Evolutionary conservation across 2,113 vertebrate genomes (phyloP), one percentile per base, ranked within the genome.

Genomic region (Osmerus eperlanus): DNA sequence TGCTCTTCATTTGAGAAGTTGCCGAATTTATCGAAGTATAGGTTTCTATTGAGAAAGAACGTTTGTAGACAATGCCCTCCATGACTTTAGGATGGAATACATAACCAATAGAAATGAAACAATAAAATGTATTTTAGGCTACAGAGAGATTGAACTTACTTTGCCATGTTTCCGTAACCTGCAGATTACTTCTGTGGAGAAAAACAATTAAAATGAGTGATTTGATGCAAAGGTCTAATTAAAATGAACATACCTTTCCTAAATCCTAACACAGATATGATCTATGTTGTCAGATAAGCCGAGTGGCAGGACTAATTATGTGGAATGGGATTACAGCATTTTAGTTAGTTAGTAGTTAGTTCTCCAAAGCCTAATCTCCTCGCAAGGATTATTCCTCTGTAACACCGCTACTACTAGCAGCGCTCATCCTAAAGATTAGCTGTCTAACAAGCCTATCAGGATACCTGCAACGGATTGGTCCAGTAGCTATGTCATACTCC

Each of bases 311-410:
- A 77, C 70, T 84, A 89, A 90, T 88, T 85, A 78, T 8, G 16
- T 59, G 15, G 2, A 67, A 86, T 81, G 41, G 83, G 89, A 90
- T 91, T 89, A 90, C 0, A 51, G 53, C 60, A 67, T 68, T 77
- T 58, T 60, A 74, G 60, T 77, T 54, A 73, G 52, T 60, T 68
- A 19, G 55, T 63, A 72, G 59, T 77, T 58, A 72, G 53, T 55
- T 68, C 23, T 75, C 52, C 62, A 81, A 19, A 59, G 15, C 71
- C 28, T 80, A 80, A 76, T 14, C 32, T 76, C 69, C 41, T 32
- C 28, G 54, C 67, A 66, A 54, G 56, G 70, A 58, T 60, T 11
- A 29, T 14, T 55, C 15, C 58, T 18, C 5, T 23, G 3, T 58
- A 21, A 23, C 55, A 66, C 13, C 71, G 36, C 56, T n/a, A 66